A percentile compares a stretch with the other conserved stretches of the same genome.
Evolutionary conservation across 2,113 vertebrate genomes (phyloP).

Genomic region (Carlito syrichta): DNA sequence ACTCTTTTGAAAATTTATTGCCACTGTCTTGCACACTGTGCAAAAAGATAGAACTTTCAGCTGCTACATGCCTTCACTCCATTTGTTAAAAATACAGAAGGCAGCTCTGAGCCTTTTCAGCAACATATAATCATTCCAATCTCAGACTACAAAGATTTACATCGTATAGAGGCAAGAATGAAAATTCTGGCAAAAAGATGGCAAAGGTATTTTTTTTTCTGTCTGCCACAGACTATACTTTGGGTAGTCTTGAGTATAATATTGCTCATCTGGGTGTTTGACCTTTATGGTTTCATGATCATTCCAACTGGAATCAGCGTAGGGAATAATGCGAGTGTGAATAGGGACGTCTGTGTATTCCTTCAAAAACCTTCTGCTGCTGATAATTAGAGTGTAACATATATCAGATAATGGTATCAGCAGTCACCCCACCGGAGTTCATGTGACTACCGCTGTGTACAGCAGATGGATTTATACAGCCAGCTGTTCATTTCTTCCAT

Average conservation of each 20-base stretch:
- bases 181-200: neutral
- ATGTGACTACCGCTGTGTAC: accelerated
- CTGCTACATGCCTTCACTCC: neutral
- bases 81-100: neutral
- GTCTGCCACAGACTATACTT: neutral
- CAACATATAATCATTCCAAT: neutral
- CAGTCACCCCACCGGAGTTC: accelerated
- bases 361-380: neutral
- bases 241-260: accelerated
- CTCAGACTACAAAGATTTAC: neutral
- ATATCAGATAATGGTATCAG: accelerated
- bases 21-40: neutral
- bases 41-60: neutral
- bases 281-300: neutral
- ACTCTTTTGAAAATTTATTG: constrained; percentile 47
- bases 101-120: neutral
- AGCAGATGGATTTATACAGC: accelerated
- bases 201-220: neutral
- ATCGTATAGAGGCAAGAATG: too few relatives aligned
- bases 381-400: accelerated
- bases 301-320: accelerated
- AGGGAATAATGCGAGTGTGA: accelerated
- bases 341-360: accelerated
- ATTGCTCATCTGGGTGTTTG: neutral
- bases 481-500: accelerated